Percentiles rank a stretch among this genome's conserved stretches.
Conservation (phyloP, 2,888 invertebrate species). For the Pheosia tremula region DNA sequence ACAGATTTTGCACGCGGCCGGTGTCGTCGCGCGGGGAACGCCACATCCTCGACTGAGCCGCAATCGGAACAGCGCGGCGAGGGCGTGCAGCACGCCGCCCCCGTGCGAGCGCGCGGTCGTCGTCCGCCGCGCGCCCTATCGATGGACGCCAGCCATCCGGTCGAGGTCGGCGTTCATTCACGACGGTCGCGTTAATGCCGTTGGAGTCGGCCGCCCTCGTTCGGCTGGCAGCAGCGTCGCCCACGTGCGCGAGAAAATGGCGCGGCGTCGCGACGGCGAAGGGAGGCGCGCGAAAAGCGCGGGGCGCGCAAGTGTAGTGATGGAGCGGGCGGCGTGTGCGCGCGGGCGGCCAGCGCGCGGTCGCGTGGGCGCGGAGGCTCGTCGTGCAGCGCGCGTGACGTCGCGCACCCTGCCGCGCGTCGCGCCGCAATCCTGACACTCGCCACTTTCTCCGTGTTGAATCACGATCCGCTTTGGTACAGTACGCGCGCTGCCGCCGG, state of each 20-base stretch:
- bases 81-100: constrained; percentile 80
- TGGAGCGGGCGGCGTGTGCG: constrained; percentile 59
- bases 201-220: constrained; percentile 72
- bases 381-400: constrained; percentile 53
- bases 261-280: constrained; percentile 79
- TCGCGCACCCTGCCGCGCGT: constrained; percentile 35
- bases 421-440: constrained; percentile 39
- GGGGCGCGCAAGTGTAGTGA: constrained; percentile 75
- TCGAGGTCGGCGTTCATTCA: constrained; percentile 82
- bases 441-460: constrained; percentile 61
- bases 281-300: constrained; percentile 82
- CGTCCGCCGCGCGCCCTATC: constrained; percentile 78
- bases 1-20: constrained; percentile 75
- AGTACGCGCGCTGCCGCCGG: constrained; percentile 49
- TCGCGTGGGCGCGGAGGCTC: constrained; percentile 77
- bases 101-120: constrained; percentile 71
- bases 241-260: constrained; percentile 84
- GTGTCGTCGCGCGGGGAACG: constrained; percentile 78
- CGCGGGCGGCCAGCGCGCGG: constrained; percentile 49
- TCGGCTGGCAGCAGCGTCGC: constrained; percentile 65
- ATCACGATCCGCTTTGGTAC: constrained; percentile 72
- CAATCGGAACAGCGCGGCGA: constrained; percentile 61
- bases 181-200: constrained; percentile 81
- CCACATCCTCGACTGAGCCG: constrained; percentile 84
- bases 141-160: constrained; percentile 77